Conservation (phyloP, 2,888 invertebrate genomes). For the Tricholauxania praeusta region DNA sequence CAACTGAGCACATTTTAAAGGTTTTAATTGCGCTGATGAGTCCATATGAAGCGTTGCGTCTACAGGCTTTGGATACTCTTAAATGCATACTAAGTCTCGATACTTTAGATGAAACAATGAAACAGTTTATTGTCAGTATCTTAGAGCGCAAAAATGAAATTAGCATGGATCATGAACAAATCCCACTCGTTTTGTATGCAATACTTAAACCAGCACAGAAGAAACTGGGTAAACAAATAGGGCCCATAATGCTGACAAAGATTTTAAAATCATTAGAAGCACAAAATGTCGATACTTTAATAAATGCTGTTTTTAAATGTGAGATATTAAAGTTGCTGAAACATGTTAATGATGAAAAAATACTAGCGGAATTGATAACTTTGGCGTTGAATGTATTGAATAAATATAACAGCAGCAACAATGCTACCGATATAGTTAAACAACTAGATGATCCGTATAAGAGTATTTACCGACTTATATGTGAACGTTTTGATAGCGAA, state of each 20-base stretch:
- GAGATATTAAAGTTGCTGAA: slow-evolving; percentile 55
- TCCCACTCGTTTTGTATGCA: slow-evolving; percentile 74
- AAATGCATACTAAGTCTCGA: slow-evolving; percentile 43
- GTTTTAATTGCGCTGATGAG: slow-evolving; percentile 71
- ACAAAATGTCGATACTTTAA: neutral
- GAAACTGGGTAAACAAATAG: neutral
- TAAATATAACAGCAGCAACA: slow-evolving; percentile 21
- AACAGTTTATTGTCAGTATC: slow-evolving; percentile 64
- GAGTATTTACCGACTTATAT: slow-evolving; percentile 70
- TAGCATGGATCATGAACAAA: slow-evolving; percentile 75
- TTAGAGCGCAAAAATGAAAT: slow-evolving; percentile 72
- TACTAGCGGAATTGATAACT: slow-evolving; percentile 54
- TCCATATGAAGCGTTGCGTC: slow-evolving; percentile 71
- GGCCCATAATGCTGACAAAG: neutral
- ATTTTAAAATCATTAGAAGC: neutral
- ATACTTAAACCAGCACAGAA: slow-evolving; percentile 65
- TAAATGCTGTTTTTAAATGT: slow-evolving; percentile 48
- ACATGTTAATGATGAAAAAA: slow-evolving; percentile 55
- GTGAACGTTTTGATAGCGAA: slow-evolving; percentile 71
- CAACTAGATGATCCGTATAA: slow-evolving; percentile 70
- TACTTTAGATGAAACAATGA: slow-evolving; percentile 51
- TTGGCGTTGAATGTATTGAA: slow-evolving; percentile 50
- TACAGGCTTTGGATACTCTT: slow-evolving; percentile 71
- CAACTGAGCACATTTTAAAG: slow-evolving; percentile 53
- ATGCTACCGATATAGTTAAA: slow-evolving; percentile 37